Conservation (phyloP, 2,888 invertebrate genomes). For the Thecophora atra region DNA sequence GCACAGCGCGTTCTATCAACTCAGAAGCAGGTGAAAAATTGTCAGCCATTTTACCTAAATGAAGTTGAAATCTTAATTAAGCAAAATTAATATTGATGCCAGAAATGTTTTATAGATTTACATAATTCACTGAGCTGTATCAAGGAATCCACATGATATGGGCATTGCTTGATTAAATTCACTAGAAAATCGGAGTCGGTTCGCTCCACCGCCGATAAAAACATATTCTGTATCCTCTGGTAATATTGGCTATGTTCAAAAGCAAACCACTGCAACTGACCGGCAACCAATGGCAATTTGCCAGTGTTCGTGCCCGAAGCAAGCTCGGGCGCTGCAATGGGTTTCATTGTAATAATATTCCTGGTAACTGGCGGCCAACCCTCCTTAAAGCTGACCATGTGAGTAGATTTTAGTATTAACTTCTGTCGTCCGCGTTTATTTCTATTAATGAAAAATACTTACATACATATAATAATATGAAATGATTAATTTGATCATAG, state of each 20-base stretch:
- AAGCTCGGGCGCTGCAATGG: slow-evolving; percentile 65
- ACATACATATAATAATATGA: background rate
- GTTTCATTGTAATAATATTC: slow-evolving; percentile 77
- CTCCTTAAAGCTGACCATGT: slow-evolving; percentile 76
- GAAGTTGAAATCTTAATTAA: slow-evolving; percentile 21
- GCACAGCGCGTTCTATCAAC: slow-evolving; percentile 80
- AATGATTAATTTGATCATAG: background rate
- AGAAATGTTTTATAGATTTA: slow-evolving; percentile 57
- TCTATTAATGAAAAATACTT: slow-evolving; percentile 57
- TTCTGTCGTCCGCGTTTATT: slow-evolving; percentile 70
- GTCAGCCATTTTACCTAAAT: slow-evolving; percentile 72
- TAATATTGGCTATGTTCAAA: slow-evolving; percentile 81
- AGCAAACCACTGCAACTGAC: slow-evolving; percentile 71
- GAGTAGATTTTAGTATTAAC: slow-evolving; percentile 72
- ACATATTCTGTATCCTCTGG: slow-evolving; percentile 77
- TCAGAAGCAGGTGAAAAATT: slow-evolving; percentile 82
- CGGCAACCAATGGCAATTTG: slow-evolving; percentile 50
- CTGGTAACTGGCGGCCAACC: slow-evolving; percentile 78
- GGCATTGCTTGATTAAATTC: slow-evolving; percentile 77
- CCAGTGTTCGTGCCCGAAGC: slow-evolving; percentile 43
- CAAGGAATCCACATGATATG: slow-evolving; percentile 83
- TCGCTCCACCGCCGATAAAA: slow-evolving; percentile 81
- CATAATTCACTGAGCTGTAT: slow-evolving; percentile 84
- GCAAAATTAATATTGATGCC: background rate
- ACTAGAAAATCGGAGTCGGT: slow-evolving; percentile 81